Percentiles rank a stretch among this genome's conserved stretches.
Evolutionary conservation across 2,888 invertebrate species (phyloP).

Genomic region (Spicauda simplicius): DNA sequence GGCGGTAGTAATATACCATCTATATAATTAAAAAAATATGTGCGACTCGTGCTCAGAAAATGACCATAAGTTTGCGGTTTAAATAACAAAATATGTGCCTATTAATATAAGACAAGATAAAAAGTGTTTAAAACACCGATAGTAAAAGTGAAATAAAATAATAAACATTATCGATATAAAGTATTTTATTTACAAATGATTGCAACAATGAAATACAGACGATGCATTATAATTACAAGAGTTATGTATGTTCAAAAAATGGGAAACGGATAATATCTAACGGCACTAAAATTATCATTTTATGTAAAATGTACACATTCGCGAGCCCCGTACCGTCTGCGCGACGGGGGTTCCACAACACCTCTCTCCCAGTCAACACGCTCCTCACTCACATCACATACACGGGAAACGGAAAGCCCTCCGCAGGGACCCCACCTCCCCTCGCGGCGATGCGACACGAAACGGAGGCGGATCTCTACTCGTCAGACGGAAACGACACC

Average conservation of each 20-base stretch:
- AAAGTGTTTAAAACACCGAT: too few species aligned
- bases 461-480: constrained; percentile 3
- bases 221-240: constrained; percentile 84
- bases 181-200: constrained; percentile 86
- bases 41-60: too few species aligned
- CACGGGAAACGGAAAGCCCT: constrained; percentile 39
- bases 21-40: too few species aligned
- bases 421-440: constrained; percentile 16
- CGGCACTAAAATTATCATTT: constrained; percentile 80
- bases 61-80: too few species aligned
- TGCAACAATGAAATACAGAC: constrained; percentile 85
- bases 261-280: constrained; percentile 83
- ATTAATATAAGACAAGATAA: too few species aligned
- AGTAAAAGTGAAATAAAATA: neutral
- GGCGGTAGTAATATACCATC: too few species aligned
- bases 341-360: constrained; percentile 45
- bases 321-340: constrained; percentile 54
- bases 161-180: constrained; percentile 45
- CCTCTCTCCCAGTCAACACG: constrained; percentile 40
- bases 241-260: constrained; percentile 79
- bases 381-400: constrained; percentile 39
- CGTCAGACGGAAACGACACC: constrained; percentile 11
- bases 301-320: constrained; percentile 76
- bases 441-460: neutral
- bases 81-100: too few species aligned